Evolutionary conservation across 1,140 invertebrate genomes (phyloP).

Genomic region (Eueides isabella): DNA sequence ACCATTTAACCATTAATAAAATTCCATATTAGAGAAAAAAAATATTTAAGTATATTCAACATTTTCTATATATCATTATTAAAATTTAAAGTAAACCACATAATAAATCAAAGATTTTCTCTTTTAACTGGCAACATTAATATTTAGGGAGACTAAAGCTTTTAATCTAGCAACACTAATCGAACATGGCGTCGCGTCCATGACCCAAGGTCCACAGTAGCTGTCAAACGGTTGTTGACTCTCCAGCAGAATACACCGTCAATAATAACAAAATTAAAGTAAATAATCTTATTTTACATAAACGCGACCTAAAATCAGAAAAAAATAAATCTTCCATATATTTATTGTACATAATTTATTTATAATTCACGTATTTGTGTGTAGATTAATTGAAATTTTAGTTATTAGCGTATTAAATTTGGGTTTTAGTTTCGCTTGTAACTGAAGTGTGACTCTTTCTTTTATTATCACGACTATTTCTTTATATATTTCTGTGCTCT

Average conservation of each 20-base stretch:
- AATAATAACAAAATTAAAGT: slow-evolving; percentile 47
- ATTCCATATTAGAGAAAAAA: no score
- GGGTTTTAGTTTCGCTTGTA: neutral
- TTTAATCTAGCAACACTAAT: slow-evolving; percentile 37
- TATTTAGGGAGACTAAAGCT: slow-evolving; percentile 14
- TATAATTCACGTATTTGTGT: neutral
- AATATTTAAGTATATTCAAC: neutral
- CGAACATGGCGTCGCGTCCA: slow-evolving; percentile 55
- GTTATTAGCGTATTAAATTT: neutral
- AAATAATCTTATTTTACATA: neutral
- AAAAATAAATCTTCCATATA: neutral
- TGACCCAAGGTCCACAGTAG: slow-evolving; percentile 37
- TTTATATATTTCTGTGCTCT: slow-evolving; percentile 3
- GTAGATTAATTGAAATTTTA: neutral
- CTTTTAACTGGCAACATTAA: neutral
- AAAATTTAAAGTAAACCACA: no score
- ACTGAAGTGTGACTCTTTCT: slow-evolving; percentile 36
- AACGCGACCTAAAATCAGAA: neutral
- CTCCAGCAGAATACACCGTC: slow-evolving; percentile 39
- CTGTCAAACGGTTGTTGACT: slow-evolving; percentile 78
- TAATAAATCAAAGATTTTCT: neutral
- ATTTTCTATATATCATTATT: neutral
- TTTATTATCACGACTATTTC: slow-evolving; percentile 23
- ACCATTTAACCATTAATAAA: no score
- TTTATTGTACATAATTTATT: neutral